Evolutionary conservation across 2,888 invertebrate genomes (phyloP), one percentile per base, ranked within the genome.

Genomic region (Allacma fusca): DNA sequence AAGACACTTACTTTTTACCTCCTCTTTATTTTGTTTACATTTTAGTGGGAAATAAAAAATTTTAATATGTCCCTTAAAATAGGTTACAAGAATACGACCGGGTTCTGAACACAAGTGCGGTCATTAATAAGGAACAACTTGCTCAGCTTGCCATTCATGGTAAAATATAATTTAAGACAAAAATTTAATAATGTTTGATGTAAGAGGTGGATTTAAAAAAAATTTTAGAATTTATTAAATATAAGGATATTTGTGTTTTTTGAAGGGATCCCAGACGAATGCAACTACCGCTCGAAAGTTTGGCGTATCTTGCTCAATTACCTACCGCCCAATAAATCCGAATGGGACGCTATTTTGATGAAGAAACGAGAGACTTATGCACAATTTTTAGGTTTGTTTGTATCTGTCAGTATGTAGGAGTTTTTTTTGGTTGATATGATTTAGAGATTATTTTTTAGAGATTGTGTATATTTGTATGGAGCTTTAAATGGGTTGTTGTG

Each of bases 221-320:
- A 23, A 26, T 40, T 40, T 62, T 62, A 59, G 1, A 29, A 69
- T 16, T 19, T n/a, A 69, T 28, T 12, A 24, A 5, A 12, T 5
- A 65, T 65, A 2, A 65, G 5, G 5, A 40, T 40, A 9, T n/a
- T 59, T 59, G 59, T 59, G 44, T 69, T 76, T 65, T 34, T 19
- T 50, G n/a, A 84, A 95, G 96, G 96, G 74, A 92, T 96, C 84
- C 96, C 96, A 0, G 96, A 96, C 86, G 94, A 94, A 84, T 92
- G 91, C 83, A 94, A 95, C 0, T 88, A 92, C 79, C 89, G 97
- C 74, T 91, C 96, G 0, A 86, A 94, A 59, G 94, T 95, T 83
- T 97, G 97, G 97, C 94, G 93, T 88, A 88, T 97, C 24, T 87
- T 97, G 71, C 88, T 97, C 44, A 93, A 94, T 85, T 97, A 97